Percentiles rank a stretch among this genome's conserved stretches.
Conservation (phyloP, 2,113 vertebrate genomes). For the Panthera leo region DNA sequence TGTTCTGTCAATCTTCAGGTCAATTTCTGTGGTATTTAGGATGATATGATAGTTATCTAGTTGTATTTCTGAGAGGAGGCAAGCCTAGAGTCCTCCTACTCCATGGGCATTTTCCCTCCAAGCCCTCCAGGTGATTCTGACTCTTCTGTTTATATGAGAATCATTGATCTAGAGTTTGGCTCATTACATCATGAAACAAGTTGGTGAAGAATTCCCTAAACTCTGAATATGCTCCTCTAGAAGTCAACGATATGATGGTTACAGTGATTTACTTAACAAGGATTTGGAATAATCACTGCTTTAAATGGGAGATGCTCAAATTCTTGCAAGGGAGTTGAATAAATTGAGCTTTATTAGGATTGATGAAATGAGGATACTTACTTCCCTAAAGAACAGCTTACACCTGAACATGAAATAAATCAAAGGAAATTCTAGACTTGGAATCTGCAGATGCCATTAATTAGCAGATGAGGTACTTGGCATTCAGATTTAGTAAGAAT, state of each 20-base stretch:
- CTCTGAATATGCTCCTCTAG: background rate
- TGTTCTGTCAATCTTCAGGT: background rate
- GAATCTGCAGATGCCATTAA: slow-evolving; percentile 59
- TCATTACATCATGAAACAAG: background rate
- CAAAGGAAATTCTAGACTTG: slow-evolving; percentile 56
- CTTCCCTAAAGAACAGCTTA: slow-evolving; percentile 64
- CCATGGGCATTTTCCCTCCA: background rate
- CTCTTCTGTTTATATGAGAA: background rate
- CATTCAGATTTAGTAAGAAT: slow-evolving; percentile 37
- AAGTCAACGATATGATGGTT: background rate
- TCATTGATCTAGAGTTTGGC: background rate
- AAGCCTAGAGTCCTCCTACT: background rate
- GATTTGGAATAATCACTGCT: slow-evolving; percentile 60
- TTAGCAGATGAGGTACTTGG: slow-evolving; percentile 53
- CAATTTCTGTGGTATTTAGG: background rate
- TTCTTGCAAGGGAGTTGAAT: slow-evolving; percentile 65
- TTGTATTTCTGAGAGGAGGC: background rate
- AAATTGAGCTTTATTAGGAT: slow-evolving; percentile 68
- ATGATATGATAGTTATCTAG: background rate
- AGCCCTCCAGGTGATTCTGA: background rate
- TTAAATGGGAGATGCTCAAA: slow-evolving; percentile 54
- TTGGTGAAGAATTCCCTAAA: background rate
- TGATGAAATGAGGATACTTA: slow-evolving; percentile 55
- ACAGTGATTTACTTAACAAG: slow-evolving; percentile 37
- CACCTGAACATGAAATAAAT: slow-evolving; percentile 65